Conservation (phyloP, 2,888 invertebrate genomes). For the Arctia plantaginis region DNA sequence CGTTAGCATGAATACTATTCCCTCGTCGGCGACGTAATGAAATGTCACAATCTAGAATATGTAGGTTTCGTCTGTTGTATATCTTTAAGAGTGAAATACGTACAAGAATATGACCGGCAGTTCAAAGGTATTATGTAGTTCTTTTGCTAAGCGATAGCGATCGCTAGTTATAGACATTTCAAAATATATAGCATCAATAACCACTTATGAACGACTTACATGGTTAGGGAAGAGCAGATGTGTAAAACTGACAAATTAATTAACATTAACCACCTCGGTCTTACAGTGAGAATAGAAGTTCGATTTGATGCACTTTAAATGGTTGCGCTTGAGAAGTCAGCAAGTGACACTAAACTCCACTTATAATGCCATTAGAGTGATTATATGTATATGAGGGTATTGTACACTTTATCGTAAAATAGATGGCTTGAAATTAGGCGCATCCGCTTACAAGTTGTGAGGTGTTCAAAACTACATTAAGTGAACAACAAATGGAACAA, state of each 20-base stretch:
- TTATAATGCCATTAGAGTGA: slow-evolving; percentile 46
- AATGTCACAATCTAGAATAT: slow-evolving; percentile 19
- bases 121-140: background rate
- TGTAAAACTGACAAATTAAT: slow-evolving; percentile 1
- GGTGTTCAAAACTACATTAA: slow-evolving; percentile 55
- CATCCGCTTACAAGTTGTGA: slow-evolving; percentile 45
- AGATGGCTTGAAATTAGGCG: slow-evolving; percentile 40
- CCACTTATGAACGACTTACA: background rate
- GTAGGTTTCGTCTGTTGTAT: slow-evolving; percentile 6
- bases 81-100: slow-evolving; percentile 4
- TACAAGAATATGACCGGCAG: background rate
- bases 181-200: background rate
- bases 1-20: slow-evolving; percentile 37
- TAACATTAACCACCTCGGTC: background rate
- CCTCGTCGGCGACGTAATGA: slow-evolving; percentile 25
- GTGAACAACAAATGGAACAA: slow-evolving; percentile 42
- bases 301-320: slow-evolving; percentile 28
- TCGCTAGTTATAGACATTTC: background rate
- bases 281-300: slow-evolving; percentile 9
- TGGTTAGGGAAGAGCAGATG: background rate
- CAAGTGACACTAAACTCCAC: slow-evolving; percentile 51
- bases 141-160: background rate
- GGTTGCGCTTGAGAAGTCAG: slow-evolving; percentile 30
- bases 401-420: slow-evolving; percentile 44
- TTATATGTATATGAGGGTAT: slow-evolving; percentile 35